Conservation (phyloP, 2,888 invertebrate genomes). For the Caenorhabditis wallacei region DNA sequence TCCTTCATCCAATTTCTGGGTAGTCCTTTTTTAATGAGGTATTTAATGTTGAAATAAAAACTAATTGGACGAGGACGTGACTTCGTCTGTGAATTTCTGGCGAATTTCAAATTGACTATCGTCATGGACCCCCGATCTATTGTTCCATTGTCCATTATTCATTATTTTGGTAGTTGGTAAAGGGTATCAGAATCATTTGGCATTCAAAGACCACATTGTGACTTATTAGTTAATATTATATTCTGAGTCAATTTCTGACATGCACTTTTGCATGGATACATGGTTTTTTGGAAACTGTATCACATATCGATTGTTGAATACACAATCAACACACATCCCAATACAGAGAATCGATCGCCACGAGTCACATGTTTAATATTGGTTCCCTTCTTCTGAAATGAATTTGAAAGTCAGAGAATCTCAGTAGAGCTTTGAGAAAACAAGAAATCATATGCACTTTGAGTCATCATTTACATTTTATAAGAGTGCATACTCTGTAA, state of each 20-base stretch:
- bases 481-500: background rate
- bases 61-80: constrained; percentile 4
- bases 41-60: constrained; percentile 7
- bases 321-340: background rate
- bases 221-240: no score
- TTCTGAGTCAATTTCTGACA: no score
- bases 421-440: no score
- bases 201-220: no score
- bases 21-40: constrained; percentile 23
- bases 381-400: no score
- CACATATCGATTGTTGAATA: background rate
- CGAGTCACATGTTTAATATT: background rate
- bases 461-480: no score
- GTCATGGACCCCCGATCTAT: background rate
- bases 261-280: no score
- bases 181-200: no score
- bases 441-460: no score
- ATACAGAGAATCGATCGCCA: background rate
- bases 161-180: no score
- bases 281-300: background rate
- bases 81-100: background rate
- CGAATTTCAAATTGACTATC: background rate
- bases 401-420: no score
- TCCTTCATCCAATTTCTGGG: constrained; percentile 9
- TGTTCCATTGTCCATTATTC: background rate